These are phyloP conservation scores for Dynastes grantii DNA, from an alignment of 2,888 invertebrate species.

Conservation along the genomic window DNA sequence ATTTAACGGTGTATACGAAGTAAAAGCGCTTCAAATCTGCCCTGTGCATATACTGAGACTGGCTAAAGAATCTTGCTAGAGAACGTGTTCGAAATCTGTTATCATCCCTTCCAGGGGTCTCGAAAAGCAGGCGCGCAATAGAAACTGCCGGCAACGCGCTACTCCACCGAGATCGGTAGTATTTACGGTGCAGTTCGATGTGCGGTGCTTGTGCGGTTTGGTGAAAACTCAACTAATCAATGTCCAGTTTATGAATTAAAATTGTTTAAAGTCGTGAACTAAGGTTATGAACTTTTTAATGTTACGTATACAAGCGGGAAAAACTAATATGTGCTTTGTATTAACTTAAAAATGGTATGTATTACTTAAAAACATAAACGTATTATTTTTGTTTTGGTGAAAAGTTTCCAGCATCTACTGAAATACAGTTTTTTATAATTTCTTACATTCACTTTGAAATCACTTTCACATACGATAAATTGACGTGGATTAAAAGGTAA, in stretches of 20 bases:
- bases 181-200: constrained; percentile 21
- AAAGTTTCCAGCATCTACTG: constrained; percentile 26
- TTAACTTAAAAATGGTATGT: constrained; percentile 21
- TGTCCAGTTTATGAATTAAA: neutral
- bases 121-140: constrained; percentile 21
- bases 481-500: neutral
- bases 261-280: neutral
- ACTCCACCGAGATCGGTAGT: constrained; percentile 24
- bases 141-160: constrained; percentile 19
- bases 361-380: neutral
- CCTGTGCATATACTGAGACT: neutral
- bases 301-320: neutral
- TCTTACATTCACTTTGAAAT: neutral
- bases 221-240: neutral
- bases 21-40: too few species aligned
- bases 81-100: constrained; percentile 23
- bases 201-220: neutral
- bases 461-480: neutral
- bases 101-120: constrained; percentile 43
- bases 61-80: neutral
- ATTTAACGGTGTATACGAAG: too few species aligned
- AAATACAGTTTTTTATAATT: neutral
- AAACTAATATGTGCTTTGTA: neutral
- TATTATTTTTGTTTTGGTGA: constrained; percentile 7
- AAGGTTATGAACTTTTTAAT: neutral